phyloP scores from a whole-genome alignment of 2,797 vertebrate genomes.

The Gallinago stenura region DNA sequence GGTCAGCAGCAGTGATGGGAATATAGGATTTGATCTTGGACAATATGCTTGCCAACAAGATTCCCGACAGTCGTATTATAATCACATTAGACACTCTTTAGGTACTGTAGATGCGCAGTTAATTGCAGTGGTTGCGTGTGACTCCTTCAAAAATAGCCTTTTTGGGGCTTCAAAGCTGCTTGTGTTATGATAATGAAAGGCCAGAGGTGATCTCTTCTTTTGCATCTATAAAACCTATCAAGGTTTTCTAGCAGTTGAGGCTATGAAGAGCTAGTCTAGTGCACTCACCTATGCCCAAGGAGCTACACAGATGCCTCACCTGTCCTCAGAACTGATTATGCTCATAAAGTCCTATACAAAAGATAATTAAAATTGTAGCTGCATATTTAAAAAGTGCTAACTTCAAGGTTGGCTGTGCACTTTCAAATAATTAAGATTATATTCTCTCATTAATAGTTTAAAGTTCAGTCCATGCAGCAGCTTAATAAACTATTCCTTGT shows the following conservation, averaged over 20 bases:
- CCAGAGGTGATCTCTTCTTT: not conserved
- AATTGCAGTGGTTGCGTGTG: not conserved
- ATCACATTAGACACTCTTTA: not conserved
- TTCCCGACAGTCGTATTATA: not conserved
- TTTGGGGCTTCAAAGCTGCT: not conserved
- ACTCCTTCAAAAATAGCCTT: not conserved
- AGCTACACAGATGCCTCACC: not conserved
- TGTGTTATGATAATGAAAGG: not conserved
- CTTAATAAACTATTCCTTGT: not conserved
- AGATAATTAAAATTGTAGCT: not conserved
- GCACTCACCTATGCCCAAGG: fast-evolving
- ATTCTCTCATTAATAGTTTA: not conserved
- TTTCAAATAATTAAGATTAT: not conserved
- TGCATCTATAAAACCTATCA: not conserved
- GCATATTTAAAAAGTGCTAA: not conserved
- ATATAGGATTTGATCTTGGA: not conserved
- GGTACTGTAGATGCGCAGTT: not conserved
- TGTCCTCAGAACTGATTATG: not conserved
- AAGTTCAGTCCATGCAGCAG: not conserved
- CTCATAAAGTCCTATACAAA: not conserved
- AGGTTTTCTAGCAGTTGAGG: not conserved
- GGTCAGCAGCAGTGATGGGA: not conserved
- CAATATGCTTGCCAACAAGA: not conserved
- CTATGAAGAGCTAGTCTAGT: not conserved
- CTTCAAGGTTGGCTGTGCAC: not conserved